Evolutionary conservation across 2,113 vertebrate species (phyloP).

Genomic region (Spilogale gracilis): DNA sequence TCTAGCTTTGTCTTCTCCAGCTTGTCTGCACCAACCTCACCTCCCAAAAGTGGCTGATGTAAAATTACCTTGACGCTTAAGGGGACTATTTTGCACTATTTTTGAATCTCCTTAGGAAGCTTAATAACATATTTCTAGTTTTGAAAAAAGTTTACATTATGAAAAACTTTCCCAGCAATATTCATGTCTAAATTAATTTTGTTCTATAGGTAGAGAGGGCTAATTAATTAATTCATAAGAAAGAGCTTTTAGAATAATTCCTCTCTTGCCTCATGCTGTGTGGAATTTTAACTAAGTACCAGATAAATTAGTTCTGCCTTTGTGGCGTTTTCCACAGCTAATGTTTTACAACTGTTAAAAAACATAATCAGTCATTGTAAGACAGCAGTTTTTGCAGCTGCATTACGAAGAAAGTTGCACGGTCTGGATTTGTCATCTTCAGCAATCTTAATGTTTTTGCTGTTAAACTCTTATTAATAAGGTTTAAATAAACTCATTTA

Average conservation of each 20-base stretch:
- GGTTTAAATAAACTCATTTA: conserved; percentile 56
- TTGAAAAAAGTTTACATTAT: conserved; percentile 57
- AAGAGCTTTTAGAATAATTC: conserved; percentile 84
- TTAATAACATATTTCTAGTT: conserved; percentile 56
- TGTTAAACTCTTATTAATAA: conserved; percentile 63
- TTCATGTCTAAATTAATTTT: conserved; percentile 82
- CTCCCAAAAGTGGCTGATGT: neutral
- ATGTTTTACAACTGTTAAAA: conserved; percentile 83
- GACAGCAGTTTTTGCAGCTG: conserved; percentile 63
- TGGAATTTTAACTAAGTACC: conserved; percentile 83
- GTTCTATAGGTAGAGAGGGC: conserved; percentile 74
- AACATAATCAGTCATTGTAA: conserved; percentile 78
- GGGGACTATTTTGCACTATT: conserved; percentile 38
- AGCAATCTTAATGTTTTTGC: conserved; percentile 60
- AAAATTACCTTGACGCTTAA: conserved; percentile 50
- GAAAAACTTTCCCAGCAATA: conserved; percentile 78
- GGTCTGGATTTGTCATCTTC: conserved; percentile 50
- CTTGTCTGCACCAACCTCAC: neutral
- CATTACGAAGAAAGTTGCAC: conserved; percentile 70
- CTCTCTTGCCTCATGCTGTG: conserved; percentile 77
- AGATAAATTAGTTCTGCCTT: conserved; percentile 85
- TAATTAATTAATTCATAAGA: conserved; percentile 80
- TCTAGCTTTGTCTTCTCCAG: conserved; percentile 16
- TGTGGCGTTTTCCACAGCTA: conserved; percentile 70
- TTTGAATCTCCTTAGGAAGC: conserved; percentile 57